Base-by-base conservation (phyloP, 2,797 vertebrate genomes). In the Molossus molossus region DNA sequence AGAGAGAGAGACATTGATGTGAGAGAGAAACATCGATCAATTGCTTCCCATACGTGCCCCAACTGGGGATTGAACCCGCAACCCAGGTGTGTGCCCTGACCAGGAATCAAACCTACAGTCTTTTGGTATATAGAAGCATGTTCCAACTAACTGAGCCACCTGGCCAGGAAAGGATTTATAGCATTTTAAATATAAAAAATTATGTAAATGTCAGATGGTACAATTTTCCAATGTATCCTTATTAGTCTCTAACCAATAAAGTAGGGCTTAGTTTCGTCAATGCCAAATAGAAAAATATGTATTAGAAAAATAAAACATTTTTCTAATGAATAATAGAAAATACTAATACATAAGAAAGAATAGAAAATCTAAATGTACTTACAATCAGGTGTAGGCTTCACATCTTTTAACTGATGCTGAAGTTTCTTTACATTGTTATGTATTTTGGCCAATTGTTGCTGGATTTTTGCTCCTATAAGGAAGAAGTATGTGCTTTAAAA, bases 301-400 rank as follows among this genome's bases (percentile, higher is more conserved):
- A 80, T 58, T 77, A 76, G 58, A 76, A 87, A 88, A 93, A 15
- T 48, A 53, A 57, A 57, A 37, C 29, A 48, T 69, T 87, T 58
- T 88, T 64, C 77, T 73, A 79, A 60, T 12, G n/a, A 67, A 25
- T n/a, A 87, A 60, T 4, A 76, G 29, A 60, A 96, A 96, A 80
- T 27, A 76, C 27, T 55, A 95, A 64, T 17, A 84, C 4, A 21
- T 15, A 62, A 70, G 6, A 89, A 85, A 85, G n/a, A 81, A 13
- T 18, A 87, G 27, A 77, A n/a, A 62, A 83, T 57, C 55, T 70
- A 92, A 72, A 64, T 94, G 80, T 75, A 97, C 99, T 99, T 98
- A 99, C 99, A 98, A 62, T 99, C 98, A 77, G 99, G 98, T 94
- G 99, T 99, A 45, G 99, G 99, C 91, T 99, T 99, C 93, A 99